Base-by-base conservation (phyloP, 2,797 vertebrate species). In the Sebastes melanostomus region DNA sequence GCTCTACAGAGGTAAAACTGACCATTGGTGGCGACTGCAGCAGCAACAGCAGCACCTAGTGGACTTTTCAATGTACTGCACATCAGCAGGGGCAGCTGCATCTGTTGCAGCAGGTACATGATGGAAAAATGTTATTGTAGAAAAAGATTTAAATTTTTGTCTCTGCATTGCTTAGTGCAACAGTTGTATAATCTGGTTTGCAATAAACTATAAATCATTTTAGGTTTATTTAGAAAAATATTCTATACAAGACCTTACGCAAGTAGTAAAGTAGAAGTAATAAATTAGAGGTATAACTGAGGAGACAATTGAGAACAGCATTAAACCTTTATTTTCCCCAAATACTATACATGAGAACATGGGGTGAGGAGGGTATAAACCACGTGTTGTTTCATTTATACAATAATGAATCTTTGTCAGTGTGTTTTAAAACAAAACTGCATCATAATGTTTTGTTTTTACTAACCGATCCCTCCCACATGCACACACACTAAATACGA, bases 81-180 rank as follows among this genome's bases (percentile, higher is more conserved):
- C 24, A 58, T 24, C 22, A 54, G 29, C 69, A 66, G 12, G 12
- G 50, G 27, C 4, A 4, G 11, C 22, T 66, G 20, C 6, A 46
- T 36, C 2, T 29, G 1, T 10, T 50, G 1, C 3, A 50, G 1
- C 8, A 52, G 20, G 20, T n/a, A 52, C 0, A 52, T 52, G 20
- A n/a, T 52, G 8, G 46, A 8, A 65, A 16, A 16, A 63, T 9
- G 0, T 3, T 29, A 30, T 5, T 60, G 16, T 9, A 9, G 20
- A 52, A 10, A 52, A n/a, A 52, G 1, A 54, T 54, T 54, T 5
- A 1, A 22, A 55, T 61, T 22, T 62, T 32, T 22, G 11, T 42
- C 13, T 25, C 3, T 46, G 8, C 4, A 52, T 52, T 50, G 7
- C 50, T 52, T 52, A n/a, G 4, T 52, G 50, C 50, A 52, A 10